Percentiles rank a stretch among this genome's conserved stretches.
Conservation (phyloP, 2,113 vertebrate genomes). For the Ovis aries region DNA sequence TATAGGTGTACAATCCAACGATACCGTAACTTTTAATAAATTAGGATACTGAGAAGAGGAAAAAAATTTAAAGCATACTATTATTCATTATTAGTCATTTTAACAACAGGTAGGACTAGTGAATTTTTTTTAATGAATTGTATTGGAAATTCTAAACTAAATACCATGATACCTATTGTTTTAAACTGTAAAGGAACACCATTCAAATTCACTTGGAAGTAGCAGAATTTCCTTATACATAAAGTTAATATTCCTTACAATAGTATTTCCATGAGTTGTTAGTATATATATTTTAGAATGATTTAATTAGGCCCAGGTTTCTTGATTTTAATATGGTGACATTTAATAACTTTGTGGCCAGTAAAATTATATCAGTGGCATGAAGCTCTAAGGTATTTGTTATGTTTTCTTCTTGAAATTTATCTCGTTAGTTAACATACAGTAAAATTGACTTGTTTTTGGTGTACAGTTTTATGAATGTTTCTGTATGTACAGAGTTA, state of each 20-base stretch:
- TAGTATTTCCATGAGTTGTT: neutral
- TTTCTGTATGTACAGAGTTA: neutral
- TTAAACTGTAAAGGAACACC: conserved; percentile 37
- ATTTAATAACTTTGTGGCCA: conserved; percentile 20
- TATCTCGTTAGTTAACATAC: neutral
- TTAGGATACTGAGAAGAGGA: neutral
- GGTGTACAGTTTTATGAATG: neutral
- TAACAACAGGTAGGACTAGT: neutral
- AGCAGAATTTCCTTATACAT: neutral
- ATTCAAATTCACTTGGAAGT: conserved; percentile 12
- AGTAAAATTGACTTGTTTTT: conserved; percentile 6
- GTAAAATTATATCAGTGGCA: conserved; percentile 7
- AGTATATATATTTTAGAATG: conserved; percentile 3
- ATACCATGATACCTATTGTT: neutral
- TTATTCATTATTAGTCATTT: neutral
- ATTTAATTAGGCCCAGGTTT: neutral
- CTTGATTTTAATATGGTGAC: neutral
- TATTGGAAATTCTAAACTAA: conserved; percentile 26
- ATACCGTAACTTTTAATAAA: neutral
- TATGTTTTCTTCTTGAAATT: neutral
- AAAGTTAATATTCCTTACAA: neutral
- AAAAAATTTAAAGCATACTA: neutral
- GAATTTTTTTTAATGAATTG: neutral
- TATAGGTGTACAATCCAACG: neutral
- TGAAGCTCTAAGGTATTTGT: conserved; percentile 24